Conservation (phyloP, 1,140 invertebrate genomes). For the Apolygus lucorum region DNA sequence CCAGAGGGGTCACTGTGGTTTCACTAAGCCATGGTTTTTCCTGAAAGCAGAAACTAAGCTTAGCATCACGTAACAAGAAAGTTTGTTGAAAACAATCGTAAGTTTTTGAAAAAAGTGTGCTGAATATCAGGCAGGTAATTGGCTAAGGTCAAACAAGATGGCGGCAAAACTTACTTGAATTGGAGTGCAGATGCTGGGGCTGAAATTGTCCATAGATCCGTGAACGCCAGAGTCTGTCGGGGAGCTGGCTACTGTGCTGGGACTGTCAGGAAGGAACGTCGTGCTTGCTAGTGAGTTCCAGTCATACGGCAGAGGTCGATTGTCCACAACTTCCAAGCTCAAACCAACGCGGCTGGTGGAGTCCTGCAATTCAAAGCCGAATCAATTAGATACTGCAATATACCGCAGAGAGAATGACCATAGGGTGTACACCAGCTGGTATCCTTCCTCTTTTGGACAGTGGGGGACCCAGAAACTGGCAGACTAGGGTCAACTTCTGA, state of each 20-base stretch:
- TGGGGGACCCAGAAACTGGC: no score
- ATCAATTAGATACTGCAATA: no score
- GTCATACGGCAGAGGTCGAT: background rate
- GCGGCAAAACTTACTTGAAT: background rate
- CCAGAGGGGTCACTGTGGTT: background rate
- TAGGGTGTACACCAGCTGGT: no score
- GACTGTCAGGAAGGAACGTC: background rate
- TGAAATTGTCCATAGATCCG: slow-evolving; percentile 1
- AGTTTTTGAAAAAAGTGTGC: no score
- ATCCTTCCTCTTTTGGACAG: no score
- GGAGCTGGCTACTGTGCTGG: background rate
- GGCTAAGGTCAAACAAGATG: background rate
- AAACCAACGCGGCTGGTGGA: slow-evolving; percentile 19
- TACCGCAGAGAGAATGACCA: no score
- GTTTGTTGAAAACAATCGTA: no score
- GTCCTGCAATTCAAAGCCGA: no score
- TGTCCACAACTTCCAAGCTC: slow-evolving; percentile 9
- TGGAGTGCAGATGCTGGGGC: background rate
- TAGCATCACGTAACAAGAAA: no score
- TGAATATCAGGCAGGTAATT: no score
- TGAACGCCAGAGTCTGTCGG: slow-evolving; percentile 6
- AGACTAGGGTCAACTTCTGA: no score
- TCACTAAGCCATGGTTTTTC: background rate
- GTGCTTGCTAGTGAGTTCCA: background rate
- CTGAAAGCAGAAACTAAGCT: no score